Base-by-base conservation (phyloP, 2,888 invertebrate genomes). In the Parnassius smintheus region DNA sequence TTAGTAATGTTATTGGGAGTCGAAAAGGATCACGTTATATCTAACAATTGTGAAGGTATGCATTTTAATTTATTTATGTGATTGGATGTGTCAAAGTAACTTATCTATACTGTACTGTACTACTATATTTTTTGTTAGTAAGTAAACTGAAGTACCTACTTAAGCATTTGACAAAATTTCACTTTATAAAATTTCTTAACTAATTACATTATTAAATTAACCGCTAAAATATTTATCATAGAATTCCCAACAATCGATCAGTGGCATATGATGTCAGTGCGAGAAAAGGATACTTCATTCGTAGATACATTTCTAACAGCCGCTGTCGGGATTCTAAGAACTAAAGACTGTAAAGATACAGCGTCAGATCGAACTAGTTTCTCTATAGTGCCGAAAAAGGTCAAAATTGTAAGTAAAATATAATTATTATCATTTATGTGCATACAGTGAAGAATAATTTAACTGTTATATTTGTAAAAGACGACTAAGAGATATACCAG, bases 301-400 rank as follows among this genome's bases (percentile, higher is more conserved):
- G 96, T 97, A 46, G 96, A 96, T 68, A 96, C 96, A 66, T 96
- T 97, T 76, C 88, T 97, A n/a, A 95, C 95, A 0, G 95, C 96
- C 9, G 96, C 97, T 0, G 95, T 96, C 67, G 94, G 95, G 25
- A 96, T 96, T 67, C 89, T 97, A 42, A 94, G 96, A 12, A 88
- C 91, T 63, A 86, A 91, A 86, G 81, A 94, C 88, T 73, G 89
- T 83, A 86, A 93, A 80, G 88, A 94, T 82, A 88, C 92, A 68
- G 82, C 94, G 75, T 75, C 92, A 62, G 90, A 95, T 77, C 93
- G 94, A 81, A 93, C 96, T 58, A 91, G 93, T 67, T 96, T 96
- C 76, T 95, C 95, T 2, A 93, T 96, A 45, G 93, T 95, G 57
- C 95, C 96, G 42, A 95, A 95, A 81, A 95, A 96, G 90, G 94